A percentile compares a stretch with the other conserved stretches of the same genome.
Conservation (phyloP, 2,888 invertebrate species). For the Drosophila mimetica region DNA sequence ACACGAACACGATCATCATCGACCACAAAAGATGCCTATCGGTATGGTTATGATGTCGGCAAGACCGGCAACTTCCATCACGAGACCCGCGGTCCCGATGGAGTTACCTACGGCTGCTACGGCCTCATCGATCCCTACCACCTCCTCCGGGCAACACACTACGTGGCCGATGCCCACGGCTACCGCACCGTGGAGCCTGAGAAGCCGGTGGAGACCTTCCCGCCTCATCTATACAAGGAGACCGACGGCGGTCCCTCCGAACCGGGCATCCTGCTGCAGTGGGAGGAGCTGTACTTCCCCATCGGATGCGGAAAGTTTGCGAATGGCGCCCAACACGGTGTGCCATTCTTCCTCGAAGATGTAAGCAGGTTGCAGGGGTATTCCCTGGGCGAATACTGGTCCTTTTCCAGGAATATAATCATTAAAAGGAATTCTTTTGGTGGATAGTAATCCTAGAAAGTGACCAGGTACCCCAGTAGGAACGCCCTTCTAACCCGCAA, state of each 20-base stretch:
- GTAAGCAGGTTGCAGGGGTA: constrained; percentile 59
- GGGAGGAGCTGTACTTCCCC: constrained; percentile 90
- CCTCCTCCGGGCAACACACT: constrained; percentile 89
- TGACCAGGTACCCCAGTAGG: constrained; percentile 8
- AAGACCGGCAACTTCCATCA: constrained; percentile 92
- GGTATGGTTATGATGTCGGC: constrained; percentile 91
- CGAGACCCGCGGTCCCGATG: constrained; percentile 90
- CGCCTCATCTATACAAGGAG: constrained; percentile 67
- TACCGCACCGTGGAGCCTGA: constrained; percentile 90
- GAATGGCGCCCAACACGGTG: constrained; percentile 82
- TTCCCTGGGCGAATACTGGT: neutral
- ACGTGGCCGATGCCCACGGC: constrained; percentile 91
- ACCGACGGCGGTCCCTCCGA: constrained; percentile 72
- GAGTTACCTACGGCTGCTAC: constrained; percentile 92
- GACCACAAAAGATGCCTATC: constrained; percentile 86
- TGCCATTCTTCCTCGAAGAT: constrained; percentile 69
- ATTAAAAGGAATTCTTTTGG: neutral
- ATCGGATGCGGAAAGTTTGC: constrained; percentile 88
- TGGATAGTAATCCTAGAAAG: neutral
- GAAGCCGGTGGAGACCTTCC: constrained; percentile 87
- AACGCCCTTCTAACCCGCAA: constrained; percentile 40
- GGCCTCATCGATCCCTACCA: constrained; percentile 90
- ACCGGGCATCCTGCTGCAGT: constrained; percentile 87
- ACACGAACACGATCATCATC: constrained; percentile 16
- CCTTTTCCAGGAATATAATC: neutral